Percentiles rank a stretch among this genome's conserved stretches.
These are phyloP conservation scores for Phyllostomus discolor DNA, from an alignment of 2,113 vertebrate species.

Conservation along the genomic window DNA sequence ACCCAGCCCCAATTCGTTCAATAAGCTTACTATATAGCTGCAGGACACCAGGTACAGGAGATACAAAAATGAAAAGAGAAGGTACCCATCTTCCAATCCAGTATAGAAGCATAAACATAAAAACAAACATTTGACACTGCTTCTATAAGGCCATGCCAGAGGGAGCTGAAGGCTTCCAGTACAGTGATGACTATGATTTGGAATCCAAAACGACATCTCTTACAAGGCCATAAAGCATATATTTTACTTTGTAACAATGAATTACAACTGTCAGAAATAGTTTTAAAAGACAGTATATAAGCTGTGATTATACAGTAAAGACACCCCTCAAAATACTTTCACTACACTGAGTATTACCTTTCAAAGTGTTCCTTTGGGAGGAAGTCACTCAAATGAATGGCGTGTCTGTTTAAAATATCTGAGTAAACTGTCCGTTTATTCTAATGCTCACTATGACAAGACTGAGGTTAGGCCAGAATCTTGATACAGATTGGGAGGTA, in stretches of 20 bases:
- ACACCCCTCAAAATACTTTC: neutral
- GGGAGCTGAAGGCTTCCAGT: neutral
- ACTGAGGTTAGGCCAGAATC: neutral
- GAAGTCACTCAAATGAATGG: neutral
- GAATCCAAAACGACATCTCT: neutral
- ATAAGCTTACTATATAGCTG: neutral
- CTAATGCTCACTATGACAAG: neutral
- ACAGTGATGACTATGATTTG: neutral
- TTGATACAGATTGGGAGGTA: neutral
- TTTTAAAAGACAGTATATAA: constrained; percentile 2
- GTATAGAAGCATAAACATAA: neutral
- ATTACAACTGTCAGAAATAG: neutral
- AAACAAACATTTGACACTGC: neutral
- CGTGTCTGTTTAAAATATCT: neutral
- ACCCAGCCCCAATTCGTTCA: neutral
- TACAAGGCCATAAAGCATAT: neutral
- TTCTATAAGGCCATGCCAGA: neutral
- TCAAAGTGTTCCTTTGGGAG: neutral
- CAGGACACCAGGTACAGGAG: neutral
- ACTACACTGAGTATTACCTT: constrained; percentile 1
- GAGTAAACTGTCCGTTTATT: neutral
- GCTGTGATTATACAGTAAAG: neutral
- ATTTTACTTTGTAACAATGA: neutral
- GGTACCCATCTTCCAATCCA: neutral
- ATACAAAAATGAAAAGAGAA: neutral